Base-by-base conservation (phyloP, 2,888 invertebrate genomes). In the Neoascia interrupta region DNA sequence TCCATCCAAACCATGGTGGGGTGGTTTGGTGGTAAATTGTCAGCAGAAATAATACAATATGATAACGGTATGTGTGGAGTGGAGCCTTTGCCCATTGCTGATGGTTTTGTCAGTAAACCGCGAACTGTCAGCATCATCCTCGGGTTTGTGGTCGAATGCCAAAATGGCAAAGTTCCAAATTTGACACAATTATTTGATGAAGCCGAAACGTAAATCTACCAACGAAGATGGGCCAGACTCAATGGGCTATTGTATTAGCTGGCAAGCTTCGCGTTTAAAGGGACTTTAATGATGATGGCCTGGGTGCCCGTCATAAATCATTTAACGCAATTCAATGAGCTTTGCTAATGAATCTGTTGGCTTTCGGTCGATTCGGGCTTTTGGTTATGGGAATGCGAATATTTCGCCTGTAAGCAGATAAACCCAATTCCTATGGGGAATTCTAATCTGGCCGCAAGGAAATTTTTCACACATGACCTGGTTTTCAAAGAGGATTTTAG, bases 81-180 rank as follows among this genome's bases (percentile, higher is more conserved):
- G 31, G 47, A 15, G 51, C 51, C 21, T 11, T 34, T 19, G 34
- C 5, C 18, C 31, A 11, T 31, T 16, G 28, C 28, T 16, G 2
- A 15, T 56, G 26, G 37, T n/a, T n/a, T 53, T 36, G 69, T 43
- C 56, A 64, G 41, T 49, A 49, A 28, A 36, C 8, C 54, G 49
- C 54, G 54, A 18, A 41, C 49, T 56, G 63, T 19, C 18, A 41
- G 43, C 41, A 60, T 60, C 49, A 26, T 61, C 39, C 31, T 23
- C 21, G 28, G 58, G 53, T n/a, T 34, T 63, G 45, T 69, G 56
- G 75, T 75, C 43, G 63, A 53, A 58, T 76, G 76, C 76, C 70
- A 76, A 70, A 70, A 56, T 70, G 76, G 76, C 70, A 76, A 11
- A 28, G 51, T 15, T 76, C 76, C 76, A 76, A 76, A 13, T 56